phyloP scores from a whole-genome alignment of 2,888 invertebrate species.

The Onchidella celtica region DNA sequence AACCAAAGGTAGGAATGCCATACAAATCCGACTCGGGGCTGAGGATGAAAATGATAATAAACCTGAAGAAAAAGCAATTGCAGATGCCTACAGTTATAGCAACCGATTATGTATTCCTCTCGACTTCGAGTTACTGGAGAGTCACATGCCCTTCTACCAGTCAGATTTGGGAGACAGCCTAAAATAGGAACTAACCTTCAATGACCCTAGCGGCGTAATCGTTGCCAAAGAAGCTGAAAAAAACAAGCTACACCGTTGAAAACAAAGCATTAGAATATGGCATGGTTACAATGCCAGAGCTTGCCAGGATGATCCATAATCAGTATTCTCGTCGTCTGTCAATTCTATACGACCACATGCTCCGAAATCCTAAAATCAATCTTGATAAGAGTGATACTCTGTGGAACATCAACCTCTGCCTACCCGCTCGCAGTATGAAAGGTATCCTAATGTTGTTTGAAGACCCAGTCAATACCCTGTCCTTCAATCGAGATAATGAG shows the following conservation, averaged over 20 bases:
- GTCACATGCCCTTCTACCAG: slow-evolving; percentile 6
- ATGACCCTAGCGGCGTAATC: background rate
- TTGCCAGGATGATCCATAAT: background rate
- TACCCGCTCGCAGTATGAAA: background rate
- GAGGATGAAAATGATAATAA: too few species aligned
- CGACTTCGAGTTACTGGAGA: background rate
- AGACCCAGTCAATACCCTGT: background rate
- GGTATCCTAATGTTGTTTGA: background rate
- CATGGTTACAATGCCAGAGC: background rate
- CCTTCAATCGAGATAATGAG: too few species aligned
- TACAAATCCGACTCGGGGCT: too few species aligned
- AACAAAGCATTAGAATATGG: slow-evolving; percentile 20
- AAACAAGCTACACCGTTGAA: background rate
- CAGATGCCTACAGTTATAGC: slow-evolving; percentile 2
- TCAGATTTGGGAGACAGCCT: background rate
- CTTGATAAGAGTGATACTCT: background rate
- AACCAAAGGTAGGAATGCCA: too few species aligned
- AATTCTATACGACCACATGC: too few species aligned
- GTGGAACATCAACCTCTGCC: background rate
- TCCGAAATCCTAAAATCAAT: background rate
- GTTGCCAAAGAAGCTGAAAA: background rate
- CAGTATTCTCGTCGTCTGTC: background rate
- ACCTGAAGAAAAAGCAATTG: background rate
- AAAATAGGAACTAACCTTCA: too few species aligned
- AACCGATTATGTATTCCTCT: background rate